Conservation (phyloP, 2,888 invertebrate genomes). For the Nemapogon koenigi region DNA sequence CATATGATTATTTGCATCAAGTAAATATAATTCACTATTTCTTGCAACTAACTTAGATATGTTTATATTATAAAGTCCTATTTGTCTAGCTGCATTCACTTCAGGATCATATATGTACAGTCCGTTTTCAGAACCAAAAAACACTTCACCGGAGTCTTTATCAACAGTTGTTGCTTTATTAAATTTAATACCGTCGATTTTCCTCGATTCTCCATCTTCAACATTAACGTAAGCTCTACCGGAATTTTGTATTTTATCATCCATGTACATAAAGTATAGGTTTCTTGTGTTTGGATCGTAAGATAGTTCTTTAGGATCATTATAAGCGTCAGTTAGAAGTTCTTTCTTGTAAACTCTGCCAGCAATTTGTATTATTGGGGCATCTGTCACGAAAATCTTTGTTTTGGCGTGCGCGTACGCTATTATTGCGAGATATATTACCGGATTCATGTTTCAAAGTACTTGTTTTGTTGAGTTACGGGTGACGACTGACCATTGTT, state of each 20-base stretch:
- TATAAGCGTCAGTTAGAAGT: constrained; percentile 32
- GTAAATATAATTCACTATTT: constrained; percentile 41
- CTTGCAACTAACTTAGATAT: constrained; percentile 43
- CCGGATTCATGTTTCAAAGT: background rate
- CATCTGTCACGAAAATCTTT: constrained; percentile 32
- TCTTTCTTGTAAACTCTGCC: constrained; percentile 40
- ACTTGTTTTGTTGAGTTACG: background rate
- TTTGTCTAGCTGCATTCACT: constrained; percentile 29
- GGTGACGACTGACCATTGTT: background rate
- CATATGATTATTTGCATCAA: constrained; percentile 47
- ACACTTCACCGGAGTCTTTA: constrained; percentile 38
- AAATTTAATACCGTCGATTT: constrained; percentile 36
- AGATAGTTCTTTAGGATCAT: constrained; percentile 38
- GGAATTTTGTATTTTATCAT: constrained; percentile 39
- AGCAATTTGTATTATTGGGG: constrained; percentile 38
- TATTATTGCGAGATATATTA: background rate
- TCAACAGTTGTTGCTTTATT: constrained; percentile 50
- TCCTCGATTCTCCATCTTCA: constrained; percentile 33
- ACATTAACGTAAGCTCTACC: constrained; percentile 42
- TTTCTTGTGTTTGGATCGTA: constrained; percentile 48
- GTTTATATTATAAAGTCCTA: constrained; percentile 46
- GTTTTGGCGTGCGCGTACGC: constrained; percentile 19
- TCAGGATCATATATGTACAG: constrained; percentile 43
- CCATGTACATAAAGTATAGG: constrained; percentile 53
- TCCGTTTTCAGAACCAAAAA: constrained; percentile 49